Conservation (phyloP, 2,113 vertebrate genomes). For the Corythaixoides concolor region DNA sequence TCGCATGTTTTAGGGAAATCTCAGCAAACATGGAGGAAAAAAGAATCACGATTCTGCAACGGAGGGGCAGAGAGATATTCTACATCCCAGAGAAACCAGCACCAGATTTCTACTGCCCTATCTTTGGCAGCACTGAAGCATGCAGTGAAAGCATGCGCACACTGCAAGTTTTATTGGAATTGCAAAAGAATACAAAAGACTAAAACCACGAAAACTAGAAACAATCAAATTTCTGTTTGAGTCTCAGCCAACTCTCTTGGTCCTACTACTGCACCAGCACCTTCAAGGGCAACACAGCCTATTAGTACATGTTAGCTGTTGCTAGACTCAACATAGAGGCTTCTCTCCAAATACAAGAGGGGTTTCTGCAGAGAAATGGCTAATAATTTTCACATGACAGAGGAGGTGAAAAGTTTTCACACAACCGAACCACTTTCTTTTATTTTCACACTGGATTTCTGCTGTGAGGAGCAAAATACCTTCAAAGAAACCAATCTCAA, state of each 20-base stretch:
- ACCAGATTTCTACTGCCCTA: not conserved
- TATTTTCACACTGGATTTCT: not conserved
- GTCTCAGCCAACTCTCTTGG: not conserved
- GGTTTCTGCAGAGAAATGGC: not conserved
- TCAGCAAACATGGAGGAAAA: not conserved
- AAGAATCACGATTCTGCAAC: not conserved
- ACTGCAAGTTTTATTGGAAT: not conserved
- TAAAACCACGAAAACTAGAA: not conserved
- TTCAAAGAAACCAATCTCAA: not conserved
- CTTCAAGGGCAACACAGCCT: not conserved
- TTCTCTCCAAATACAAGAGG: not conserved
- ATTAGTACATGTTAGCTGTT: not conserved
- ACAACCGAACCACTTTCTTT: not conserved
- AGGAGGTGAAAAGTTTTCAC: not conserved
- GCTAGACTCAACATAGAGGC: not conserved
- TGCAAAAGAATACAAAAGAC: not conserved
- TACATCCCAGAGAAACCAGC: not conserved
- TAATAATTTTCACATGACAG: not conserved
- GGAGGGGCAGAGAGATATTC: not conserved
- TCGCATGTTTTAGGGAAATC: not conserved
- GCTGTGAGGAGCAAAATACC: not conserved
- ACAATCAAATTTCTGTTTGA: not conserved
- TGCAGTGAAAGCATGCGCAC: rapidly evolving
- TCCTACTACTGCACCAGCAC: not conserved
- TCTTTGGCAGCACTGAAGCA: not conserved